Evolutionary conservation across 2,113 vertebrate genomes (phyloP).

Genomic region (Nannospalax galili): DNA sequence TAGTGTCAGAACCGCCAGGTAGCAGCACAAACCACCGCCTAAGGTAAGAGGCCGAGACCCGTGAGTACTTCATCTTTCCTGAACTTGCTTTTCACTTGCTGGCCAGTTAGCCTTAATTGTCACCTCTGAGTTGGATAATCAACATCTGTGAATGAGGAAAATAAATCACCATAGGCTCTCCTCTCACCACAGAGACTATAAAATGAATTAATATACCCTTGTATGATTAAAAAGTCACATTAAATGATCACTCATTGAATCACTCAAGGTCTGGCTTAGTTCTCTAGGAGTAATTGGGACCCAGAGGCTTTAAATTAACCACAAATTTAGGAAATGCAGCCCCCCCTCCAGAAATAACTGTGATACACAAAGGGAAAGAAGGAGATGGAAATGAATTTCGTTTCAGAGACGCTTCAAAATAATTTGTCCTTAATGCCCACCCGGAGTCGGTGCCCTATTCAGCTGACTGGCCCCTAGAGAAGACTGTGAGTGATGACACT

Average conservation of each 20-base stretch:
- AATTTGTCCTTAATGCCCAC: neutral
- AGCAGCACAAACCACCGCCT: neutral
- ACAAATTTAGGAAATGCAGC: neutral
- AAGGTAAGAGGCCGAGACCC: neutral
- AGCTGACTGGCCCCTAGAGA: neutral
- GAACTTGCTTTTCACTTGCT: slow-evolving; percentile 4
- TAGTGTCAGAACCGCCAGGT: neutral
- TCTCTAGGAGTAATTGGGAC: neutral
- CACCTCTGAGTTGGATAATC: neutral
- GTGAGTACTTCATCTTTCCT: neutral
- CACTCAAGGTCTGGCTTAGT: neutral
- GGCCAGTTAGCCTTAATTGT: neutral
- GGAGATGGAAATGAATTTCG: neutral
- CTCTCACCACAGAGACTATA: neutral
- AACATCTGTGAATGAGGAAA: neutral
- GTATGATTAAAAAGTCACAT: neutral
- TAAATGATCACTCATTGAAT: neutral
- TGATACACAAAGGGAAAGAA: neutral
- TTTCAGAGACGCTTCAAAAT: neutral
- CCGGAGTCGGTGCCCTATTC: neutral
- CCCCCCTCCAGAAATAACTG: neutral
- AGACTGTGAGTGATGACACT: neutral
- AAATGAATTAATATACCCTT: slow-evolving; percentile 8
- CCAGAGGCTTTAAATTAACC: neutral
- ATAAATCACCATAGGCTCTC: neutral